phyloP scores from a whole-genome alignment of 2,888 invertebrate genomes.

The Philhelius pedissequus region DNA sequence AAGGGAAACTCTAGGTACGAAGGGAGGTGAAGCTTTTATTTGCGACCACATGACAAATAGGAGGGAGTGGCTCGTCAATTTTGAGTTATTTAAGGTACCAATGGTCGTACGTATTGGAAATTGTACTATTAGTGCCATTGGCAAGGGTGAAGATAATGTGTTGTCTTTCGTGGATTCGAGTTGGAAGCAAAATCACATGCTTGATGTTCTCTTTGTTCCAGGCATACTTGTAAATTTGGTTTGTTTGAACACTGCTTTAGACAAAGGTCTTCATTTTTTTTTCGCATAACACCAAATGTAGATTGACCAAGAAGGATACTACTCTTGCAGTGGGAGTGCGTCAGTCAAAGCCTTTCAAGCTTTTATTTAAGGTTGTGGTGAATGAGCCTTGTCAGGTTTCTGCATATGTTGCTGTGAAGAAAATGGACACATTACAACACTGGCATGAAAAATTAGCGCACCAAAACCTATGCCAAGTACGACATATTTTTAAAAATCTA shows the following conservation, averaged over 20 bases:
- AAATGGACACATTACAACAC: background rate
- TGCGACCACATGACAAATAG: background rate
- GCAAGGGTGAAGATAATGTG: background rate
- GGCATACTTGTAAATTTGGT: background rate
- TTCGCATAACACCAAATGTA: background rate
- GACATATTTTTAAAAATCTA: background rate
- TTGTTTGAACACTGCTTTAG: background rate
- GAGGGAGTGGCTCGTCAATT: no score
- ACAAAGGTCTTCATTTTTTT: background rate
- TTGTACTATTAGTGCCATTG: background rate
- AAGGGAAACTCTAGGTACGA: background rate
- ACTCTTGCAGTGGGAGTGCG: background rate
- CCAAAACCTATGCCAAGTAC: background rate
- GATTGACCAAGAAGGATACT: background rate
- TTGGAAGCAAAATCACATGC: background rate
- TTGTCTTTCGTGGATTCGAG: background rate
- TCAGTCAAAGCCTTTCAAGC: background rate
- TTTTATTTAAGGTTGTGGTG: background rate
- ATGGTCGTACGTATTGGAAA: no score
- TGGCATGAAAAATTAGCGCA: background rate
- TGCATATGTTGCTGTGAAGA: background rate
- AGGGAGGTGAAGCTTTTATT: background rate
- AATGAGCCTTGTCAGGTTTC: background rate
- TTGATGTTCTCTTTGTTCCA: background rate
- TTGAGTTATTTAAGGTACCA: no score